Base-by-base conservation (phyloP, 2,888 invertebrate species). In the Oscheius sp. region DNA sequence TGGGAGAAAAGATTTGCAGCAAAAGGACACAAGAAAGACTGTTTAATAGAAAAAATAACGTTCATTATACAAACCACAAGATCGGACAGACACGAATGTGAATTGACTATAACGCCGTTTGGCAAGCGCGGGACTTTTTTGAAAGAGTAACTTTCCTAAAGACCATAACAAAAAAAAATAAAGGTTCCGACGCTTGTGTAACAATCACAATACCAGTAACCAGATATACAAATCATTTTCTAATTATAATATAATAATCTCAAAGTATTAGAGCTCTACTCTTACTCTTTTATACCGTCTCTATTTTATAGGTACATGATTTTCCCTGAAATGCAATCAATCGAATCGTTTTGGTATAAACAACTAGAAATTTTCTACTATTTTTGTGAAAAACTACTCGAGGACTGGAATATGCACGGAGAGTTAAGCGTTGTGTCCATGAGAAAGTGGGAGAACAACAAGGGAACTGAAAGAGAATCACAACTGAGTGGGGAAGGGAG, bases 401-500 rank as follows among this genome's bases (percentile, higher is more conserved):
- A 41, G 13, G 21, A 61, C 61, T 61, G 61, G 41, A 61, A 61
- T 58, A 58, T 58, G 58, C 35, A 58, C 35, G 58, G 45, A 43
- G 23, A 43, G 29, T 29, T 61, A 61, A 61, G 61, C 61, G 61
- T 29, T 58, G 58, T 27, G 58, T 58, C 58, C 29, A 58, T 58
- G 58, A 58, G 58, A 58, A 58, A 13, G 16, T 3, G 27, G 55
- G 43, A 45, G 43, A 63, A 43, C 21, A 21, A 35, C 35, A 35
- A 43, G 63, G 18, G 29, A 56, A 69, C 69, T 56, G 45, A 52
- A 55, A 69, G 53, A 69, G 69, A 35, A 12, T 29, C 43, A 55
- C 69, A 55, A 45, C 55, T 69, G 69, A 69, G 69, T 66, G 25
- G 29, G 53, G 52, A 52, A 23, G 68, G 43, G 77, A 46, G 77